phyloP scores from a whole-genome alignment of 30 jellyfish, hydroid and myxozoan species.

The Chironex yamaguchii region DNA sequence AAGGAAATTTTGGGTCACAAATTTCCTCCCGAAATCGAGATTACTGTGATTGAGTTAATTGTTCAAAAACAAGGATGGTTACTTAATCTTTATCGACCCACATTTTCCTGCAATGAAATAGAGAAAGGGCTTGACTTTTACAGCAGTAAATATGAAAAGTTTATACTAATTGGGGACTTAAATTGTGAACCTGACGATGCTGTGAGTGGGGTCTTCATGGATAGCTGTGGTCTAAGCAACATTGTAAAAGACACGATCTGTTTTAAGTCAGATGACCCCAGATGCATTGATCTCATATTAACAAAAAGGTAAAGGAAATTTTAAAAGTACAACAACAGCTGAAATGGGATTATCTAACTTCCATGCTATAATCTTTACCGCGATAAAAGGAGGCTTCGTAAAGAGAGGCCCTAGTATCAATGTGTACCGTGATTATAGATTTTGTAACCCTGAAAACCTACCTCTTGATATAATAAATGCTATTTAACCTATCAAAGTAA shows the following conservation, averaged over 20 bases:
- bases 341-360: conserved; percentile 33
- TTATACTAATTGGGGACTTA: conserved; percentile 32
- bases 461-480: conserved; percentile 9
- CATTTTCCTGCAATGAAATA: conserved; percentile 1
- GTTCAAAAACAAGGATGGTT: conserved; percentile 30
- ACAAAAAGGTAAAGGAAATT: conserved; percentile 23
- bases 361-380: conserved; percentile 28
- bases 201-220: background rate
- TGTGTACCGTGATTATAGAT: conserved; percentile 9
- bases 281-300: conserved; percentile 29
- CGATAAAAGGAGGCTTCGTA: conserved; percentile 1
- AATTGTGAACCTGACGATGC: background rate
- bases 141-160: conserved; percentile 14
- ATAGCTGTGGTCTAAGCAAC: background rate
- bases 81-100: conserved; percentile 42
- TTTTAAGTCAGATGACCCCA: conserved; percentile 24
- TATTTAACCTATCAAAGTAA: background rate
- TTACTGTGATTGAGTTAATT: conserved; percentile 34
- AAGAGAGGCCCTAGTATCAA: conserved; percentile 6
- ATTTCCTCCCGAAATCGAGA: conserved; percentile 19
- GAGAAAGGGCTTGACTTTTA: background rate
- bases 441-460: conserved; percentile 2
- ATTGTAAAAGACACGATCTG: conserved; percentile 31
- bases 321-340: conserved; percentile 27
- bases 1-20: background rate